Conservation (phyloP, 2,888 invertebrate genomes). For the Sminthurides aquaticus region DNA sequence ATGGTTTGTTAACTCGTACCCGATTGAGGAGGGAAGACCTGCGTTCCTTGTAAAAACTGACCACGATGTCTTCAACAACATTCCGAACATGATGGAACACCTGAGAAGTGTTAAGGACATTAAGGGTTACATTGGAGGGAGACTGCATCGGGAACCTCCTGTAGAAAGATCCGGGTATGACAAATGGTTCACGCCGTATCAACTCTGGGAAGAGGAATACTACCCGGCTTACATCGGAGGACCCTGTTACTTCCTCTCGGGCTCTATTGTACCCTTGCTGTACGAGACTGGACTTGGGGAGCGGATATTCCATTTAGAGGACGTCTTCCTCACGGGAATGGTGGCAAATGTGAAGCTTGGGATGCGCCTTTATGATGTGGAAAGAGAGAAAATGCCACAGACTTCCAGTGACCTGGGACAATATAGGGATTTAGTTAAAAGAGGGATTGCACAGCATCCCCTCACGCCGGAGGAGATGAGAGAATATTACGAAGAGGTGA, state of each 20-base stretch:
- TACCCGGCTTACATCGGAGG: slow-evolving; percentile 1
- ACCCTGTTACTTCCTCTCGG: slow-evolving; percentile 5
- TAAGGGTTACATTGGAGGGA: slow-evolving; percentile 6
- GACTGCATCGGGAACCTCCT: background rate
- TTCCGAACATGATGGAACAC: slow-evolving; percentile 13
- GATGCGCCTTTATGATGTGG: background rate
- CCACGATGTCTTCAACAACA: slow-evolving; percentile 18
- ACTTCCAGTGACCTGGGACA: background rate
- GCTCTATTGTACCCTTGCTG: background rate
- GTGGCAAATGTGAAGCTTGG: slow-evolving; percentile 22
- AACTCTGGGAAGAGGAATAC: slow-evolving; percentile 2
- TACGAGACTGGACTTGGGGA: slow-evolving; percentile 41
- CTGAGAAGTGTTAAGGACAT: background rate
- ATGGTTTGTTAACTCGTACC: slow-evolving; percentile 14
- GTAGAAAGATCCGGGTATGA: slow-evolving; percentile 4
- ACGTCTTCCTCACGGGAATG: slow-evolving; percentile 46
- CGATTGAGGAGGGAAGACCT: background rate
- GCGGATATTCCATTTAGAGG: slow-evolving; percentile 46
- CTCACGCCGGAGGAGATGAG: background rate
- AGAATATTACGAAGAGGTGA: background rate
- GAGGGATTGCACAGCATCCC: background rate
- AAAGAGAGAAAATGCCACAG: background rate
- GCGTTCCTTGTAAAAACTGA: slow-evolving; percentile 18
- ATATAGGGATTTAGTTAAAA: background rate
- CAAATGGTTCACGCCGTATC: slow-evolving; percentile 13